Percentiles rank a stretch among this genome's conserved stretches.
Conservation (phyloP, 2,797 vertebrate genomes). For the Enteromius unitaeniatus region DNA sequence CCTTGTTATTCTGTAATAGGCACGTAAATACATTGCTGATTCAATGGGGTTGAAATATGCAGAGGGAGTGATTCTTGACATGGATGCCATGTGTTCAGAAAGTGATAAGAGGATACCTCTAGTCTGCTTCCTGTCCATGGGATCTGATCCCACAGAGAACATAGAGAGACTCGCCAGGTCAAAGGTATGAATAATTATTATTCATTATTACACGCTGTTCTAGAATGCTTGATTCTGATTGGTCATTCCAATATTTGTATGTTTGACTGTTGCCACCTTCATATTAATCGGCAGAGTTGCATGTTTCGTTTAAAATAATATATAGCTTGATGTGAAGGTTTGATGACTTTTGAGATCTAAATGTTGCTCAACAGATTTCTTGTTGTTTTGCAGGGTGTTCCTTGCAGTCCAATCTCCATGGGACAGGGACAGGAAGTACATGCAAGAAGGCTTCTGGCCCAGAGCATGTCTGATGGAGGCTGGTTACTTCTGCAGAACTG, state of each 20-base stretch:
- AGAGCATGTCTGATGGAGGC: conserved; percentile 83
- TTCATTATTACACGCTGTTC: not conserved
- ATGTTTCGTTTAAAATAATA: not conserved
- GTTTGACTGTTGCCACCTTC: not conserved
- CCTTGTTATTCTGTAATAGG: conserved; percentile 67
- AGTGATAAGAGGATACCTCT: conserved; percentile 80
- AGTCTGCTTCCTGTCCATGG: conserved; percentile 85
- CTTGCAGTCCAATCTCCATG: conserved; percentile 84
- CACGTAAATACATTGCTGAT: conserved; percentile 81
- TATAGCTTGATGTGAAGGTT: not conserved
- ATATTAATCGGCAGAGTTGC: not conserved
- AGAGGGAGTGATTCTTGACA: conserved; percentile 82
- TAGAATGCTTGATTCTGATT: not conserved
- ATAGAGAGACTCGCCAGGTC: conserved; percentile 83
- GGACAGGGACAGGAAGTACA: conserved; percentile 87
- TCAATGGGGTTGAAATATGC: conserved; percentile 81
- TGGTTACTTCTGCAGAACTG: conserved; percentile 90
- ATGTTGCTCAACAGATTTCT: not conserved
- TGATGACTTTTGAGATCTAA: not conserved
- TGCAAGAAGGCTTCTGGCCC: conserved; percentile 81
- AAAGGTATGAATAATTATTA: conserved; percentile 71
- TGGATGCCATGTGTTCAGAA: conserved; percentile 83
- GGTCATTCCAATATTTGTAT: not conserved
- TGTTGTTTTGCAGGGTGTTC: conserved; percentile 71
- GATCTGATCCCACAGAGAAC: conserved; percentile 86